Percentiles rank a stretch among this genome's conserved stretches.
Evolutionary conservation across 2,797 vertebrate genomes (phyloP).

Genomic region (Tamandua tetradactyla): DNA sequence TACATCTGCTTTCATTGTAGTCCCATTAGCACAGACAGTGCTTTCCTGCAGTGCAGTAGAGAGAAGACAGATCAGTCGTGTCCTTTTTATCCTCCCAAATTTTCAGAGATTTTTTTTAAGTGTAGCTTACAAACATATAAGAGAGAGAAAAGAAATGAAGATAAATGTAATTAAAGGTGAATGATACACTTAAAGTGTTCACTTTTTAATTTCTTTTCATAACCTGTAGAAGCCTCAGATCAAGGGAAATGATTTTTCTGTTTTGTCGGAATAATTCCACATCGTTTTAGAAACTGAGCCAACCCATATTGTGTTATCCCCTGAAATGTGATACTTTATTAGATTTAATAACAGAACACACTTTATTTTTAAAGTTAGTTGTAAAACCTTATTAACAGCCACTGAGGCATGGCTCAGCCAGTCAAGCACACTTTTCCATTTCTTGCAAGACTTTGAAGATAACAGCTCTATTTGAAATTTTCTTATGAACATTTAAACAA

Average conservation of each 20-base stretch:
- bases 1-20: neutral
- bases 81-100: constrained; percentile 15
- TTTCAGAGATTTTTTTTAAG: constrained; percentile 27
- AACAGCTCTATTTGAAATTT: constrained; percentile 9
- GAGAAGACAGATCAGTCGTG: neutral
- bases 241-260: constrained; percentile 56
- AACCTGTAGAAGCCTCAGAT: constrained; percentile 37
- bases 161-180: constrained; percentile 50
- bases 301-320: neutral
- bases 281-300: constrained; percentile 40
- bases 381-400: constrained; percentile 1
- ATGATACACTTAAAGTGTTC: constrained; percentile 26
- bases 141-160: constrained; percentile 35
- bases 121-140: neutral
- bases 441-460: constrained; percentile 3
- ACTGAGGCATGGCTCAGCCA: constrained; percentile 6
- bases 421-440: neutral
- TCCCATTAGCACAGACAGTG: constrained; percentile 6
- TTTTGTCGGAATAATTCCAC: constrained; percentile 61
- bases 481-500: constrained; percentile 6
- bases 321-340: constrained; percentile 15
- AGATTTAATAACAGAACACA: constrained; percentile 33
- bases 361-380: constrained; percentile 42
- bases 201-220: constrained; percentile 61
- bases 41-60: constrained; percentile 25